Base-by-base conservation (phyloP, 2,797 vertebrate species). In the Myioborus miniatus region DNA sequence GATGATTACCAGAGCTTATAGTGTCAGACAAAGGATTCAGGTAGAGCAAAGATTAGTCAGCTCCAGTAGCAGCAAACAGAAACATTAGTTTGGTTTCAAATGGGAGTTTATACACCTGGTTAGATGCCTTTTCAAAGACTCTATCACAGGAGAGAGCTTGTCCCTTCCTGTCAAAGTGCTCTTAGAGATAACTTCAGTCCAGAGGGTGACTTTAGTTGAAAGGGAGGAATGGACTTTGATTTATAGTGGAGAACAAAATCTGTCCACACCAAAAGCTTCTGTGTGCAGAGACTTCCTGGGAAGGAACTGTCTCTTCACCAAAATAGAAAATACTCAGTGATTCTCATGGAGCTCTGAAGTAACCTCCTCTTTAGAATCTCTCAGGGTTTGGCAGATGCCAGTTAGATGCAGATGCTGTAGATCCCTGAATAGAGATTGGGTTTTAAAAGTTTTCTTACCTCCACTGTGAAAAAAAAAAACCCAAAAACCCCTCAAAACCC, bases 381-480 rank as follows among this genome's bases (percentile, higher is more conserved):
- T 30, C 47, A 44, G 21, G 46, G 34, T 91, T 49, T 83, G 49
- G 32, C 43, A 87, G 68, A 83, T 72, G 32, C 30, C 49, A 74
- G 50, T 5, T 21, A 71, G 75, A 75, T 59, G 62, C 74, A 91
- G 79, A 78, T 81, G 55, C 65, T 89, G 53, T 47, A 91, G 55
- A 34, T 50, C 50, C 59, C 56, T 46, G 36, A 60, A 60, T 2
- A 69, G 32, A 27, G 30, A 36, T 41, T 41, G 10, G 37, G 15
- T 34, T 91, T 87, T 27, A 91, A 95, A 94, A 43, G 56, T 95
- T 96, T 94, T 89, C 72, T 95, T 81, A 89, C 55, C 70, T 87
- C 46, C 39, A 68, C 50, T 34, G 55, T 1, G 3, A 12, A 50
- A 44, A 29, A 58, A 58, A 58, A 59, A 15, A 26, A 2, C 8